phyloP scores from a whole-genome alignment of 2,113 vertebrate genomes.

The Ceratotherium simum region DNA sequence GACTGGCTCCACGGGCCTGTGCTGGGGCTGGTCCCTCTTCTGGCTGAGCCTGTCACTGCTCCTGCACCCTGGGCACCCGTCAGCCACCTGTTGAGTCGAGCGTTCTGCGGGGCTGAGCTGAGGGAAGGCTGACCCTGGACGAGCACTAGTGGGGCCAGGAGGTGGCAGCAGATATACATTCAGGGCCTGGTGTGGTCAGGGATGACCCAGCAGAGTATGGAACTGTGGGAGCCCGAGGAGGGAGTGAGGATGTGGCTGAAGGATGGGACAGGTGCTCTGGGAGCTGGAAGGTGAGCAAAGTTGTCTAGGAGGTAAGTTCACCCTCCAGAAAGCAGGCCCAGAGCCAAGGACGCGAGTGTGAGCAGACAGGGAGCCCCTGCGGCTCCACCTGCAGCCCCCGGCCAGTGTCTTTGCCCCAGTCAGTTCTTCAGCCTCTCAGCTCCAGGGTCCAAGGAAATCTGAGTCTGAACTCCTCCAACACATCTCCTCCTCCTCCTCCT shows the following conservation, averaged over 20 bases:
- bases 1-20: accelerated
- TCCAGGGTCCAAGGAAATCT: neutral
- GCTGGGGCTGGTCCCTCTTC: neutral
- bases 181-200: neutral
- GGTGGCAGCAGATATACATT: accelerated
- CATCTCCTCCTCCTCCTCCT: too few species aligned
- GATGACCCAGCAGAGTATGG: accelerated
- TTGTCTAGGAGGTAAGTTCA: neutral
- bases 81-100: accelerated
- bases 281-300: neutral
- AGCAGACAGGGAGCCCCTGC: neutral
- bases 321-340: neutral
- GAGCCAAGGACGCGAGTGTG: neutral
- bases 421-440: neutral
- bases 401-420: neutral
- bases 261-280: neutral
- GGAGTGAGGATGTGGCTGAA: too few species aligned
- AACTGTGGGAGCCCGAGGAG: neutral
- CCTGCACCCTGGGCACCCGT: neutral
- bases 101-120: neutral
- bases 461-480: neutral
- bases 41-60: neutral
- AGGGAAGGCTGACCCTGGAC: too few species aligned
- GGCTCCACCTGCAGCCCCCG: too few species aligned
- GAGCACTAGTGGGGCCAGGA: neutral